Evolutionary conservation across 2,888 invertebrate species (phyloP).

Genomic region (Ferdinandea cuprea): DNA sequence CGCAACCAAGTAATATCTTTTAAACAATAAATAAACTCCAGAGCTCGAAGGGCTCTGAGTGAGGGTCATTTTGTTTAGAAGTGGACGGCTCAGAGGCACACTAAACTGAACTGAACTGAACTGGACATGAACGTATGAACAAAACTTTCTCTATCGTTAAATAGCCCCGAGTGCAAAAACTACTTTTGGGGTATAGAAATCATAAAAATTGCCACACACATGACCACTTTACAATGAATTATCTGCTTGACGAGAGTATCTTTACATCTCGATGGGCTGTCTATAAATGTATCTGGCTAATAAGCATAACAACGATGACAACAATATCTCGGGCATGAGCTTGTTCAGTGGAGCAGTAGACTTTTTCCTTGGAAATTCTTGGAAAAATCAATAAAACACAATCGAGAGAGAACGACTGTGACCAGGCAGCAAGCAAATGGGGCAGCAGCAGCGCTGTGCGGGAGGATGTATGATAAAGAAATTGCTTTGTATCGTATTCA

Average conservation of each 20-base stretch:
- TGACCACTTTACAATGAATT: conserved; percentile 42
- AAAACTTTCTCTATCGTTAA: conserved; percentile 65
- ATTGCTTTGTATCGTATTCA: conserved; percentile 26
- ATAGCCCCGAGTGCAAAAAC: conserved; percentile 67
- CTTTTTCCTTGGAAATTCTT: conserved; percentile 42
- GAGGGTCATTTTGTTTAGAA: conserved; percentile 22
- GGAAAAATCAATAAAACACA: conserved; percentile 29
- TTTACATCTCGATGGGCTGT: conserved; percentile 27
- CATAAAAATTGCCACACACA: conserved; percentile 49
- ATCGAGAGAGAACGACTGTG: conserved; percentile 2
- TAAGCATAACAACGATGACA: conserved; percentile 33
- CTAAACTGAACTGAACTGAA: background rate
- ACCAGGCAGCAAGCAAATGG: background rate
- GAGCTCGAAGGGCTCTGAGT: no score
- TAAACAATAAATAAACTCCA: conserved; percentile 34
- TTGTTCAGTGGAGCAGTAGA: conserved; percentile 22
- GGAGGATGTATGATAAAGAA: conserved; percentile 31
- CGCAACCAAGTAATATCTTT: conserved; percentile 49
- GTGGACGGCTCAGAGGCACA: conserved; percentile 23
- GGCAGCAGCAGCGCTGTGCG: conserved; percentile 5
- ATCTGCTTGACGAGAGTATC: conserved; percentile 31
- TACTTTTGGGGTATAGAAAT: conserved; percentile 62
- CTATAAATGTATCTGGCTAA: conserved; percentile 23
- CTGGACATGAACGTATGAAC: conserved; percentile 21
- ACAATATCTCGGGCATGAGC: conserved; percentile 42